These are phyloP conservation scores for Margarornis squamiger DNA, from an alignment of 2,797 vertebrate genomes.

Conservation along the genomic window DNA sequence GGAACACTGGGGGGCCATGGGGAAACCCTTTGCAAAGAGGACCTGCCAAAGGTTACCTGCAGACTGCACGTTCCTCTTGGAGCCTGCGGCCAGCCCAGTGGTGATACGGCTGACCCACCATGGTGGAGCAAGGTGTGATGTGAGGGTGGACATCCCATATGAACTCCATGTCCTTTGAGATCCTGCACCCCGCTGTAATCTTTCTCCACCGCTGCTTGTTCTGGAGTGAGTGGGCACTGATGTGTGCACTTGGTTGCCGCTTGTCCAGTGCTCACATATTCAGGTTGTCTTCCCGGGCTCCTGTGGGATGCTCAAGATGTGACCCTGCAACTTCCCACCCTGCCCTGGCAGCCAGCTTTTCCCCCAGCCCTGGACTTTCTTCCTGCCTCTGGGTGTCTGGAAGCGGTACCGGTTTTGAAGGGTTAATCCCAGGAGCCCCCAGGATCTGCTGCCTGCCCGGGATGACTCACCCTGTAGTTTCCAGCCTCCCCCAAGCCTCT, in stretches of 20 bases:
- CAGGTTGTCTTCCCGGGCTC: neutral
- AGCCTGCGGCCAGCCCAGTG: neutral
- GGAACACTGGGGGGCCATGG: neutral
- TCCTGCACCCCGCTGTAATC: neutral
- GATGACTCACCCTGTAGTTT: constrained; percentile 50
- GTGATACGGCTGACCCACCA: rapidly evolving
- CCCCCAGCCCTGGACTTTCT: neutral
- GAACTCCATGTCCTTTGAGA: rapidly evolving
- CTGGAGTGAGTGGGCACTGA: neutral
- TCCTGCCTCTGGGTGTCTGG: neutral
- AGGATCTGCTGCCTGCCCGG: neutral
- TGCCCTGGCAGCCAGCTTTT: neutral
- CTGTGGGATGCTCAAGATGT: neutral
- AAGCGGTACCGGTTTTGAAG: neutral
- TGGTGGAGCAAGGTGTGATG: rapidly evolving
- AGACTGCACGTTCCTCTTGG: neutral
- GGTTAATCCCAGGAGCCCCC: constrained; percentile 55
- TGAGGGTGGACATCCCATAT: rapidly evolving
- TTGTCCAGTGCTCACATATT: rapidly evolving
- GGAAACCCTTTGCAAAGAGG: neutral
- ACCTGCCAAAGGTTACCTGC: neutral
- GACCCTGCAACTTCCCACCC: neutral
- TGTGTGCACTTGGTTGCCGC: neutral
- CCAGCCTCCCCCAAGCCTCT: constrained; percentile 39
- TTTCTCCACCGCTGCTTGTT: neutral